Evolutionary conservation across 2,113 vertebrate genomes (phyloP).

Genomic region (Narcine bancroftii): DNA sequence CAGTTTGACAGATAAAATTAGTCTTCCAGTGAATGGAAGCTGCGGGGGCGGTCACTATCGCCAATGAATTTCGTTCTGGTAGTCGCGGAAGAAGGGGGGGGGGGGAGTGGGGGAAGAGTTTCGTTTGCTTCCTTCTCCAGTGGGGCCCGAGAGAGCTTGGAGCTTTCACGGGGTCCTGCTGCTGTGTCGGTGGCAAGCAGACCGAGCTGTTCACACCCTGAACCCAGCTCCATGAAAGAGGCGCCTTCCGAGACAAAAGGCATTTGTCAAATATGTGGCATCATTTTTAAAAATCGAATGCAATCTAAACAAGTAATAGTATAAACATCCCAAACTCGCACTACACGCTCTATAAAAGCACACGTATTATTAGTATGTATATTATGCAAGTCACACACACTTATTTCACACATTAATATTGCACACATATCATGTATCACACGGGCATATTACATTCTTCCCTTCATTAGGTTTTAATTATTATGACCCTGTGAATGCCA

Average conservation of each 20-base stretch:
- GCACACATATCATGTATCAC: too few species aligned
- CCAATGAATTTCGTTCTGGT: background rate
- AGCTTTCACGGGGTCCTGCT: background rate
- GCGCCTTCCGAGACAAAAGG: background rate
- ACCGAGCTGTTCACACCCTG: background rate
- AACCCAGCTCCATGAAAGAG: background rate
- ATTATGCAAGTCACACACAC: too few species aligned
- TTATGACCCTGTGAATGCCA: background rate
- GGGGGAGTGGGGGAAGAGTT: background rate
- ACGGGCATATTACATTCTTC: background rate
- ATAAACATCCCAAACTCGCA: background rate
- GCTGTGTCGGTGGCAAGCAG: background rate
- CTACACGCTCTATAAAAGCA: background rate
- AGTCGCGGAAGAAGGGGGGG: background rate
- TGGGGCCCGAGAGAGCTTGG: background rate
- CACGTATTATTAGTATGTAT: too few species aligned
- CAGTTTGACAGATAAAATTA: background rate
- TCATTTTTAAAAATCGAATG: background rate
- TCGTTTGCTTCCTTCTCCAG: background rate
- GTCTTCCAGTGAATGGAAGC: background rate
- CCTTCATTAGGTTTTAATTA: background rate
- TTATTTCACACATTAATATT: too few species aligned
- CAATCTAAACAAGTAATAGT: background rate
- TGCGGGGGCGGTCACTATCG: background rate
- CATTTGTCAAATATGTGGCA: too few species aligned